A percentile compares a stretch with the other conserved stretches of the same genome.
Conservation (phyloP, 1,140 invertebrate genomes). For the Diorhabda sublineata region DNA sequence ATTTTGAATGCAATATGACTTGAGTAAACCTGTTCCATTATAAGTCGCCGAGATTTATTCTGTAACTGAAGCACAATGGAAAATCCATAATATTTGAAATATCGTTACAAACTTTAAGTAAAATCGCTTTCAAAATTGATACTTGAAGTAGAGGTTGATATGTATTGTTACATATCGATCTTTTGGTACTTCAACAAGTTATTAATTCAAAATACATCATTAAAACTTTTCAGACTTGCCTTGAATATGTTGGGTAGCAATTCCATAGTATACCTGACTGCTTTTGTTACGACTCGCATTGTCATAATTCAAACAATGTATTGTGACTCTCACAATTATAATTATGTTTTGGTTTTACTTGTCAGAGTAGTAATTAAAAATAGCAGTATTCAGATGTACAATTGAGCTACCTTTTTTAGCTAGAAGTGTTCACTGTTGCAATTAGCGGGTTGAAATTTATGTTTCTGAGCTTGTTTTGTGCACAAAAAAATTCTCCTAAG, state of each 20-base stretch:
- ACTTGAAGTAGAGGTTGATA: constrained; percentile 2
- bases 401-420: constrained; percentile 10
- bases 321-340: constrained; percentile 44
- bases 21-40: no score
- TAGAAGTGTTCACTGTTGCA: constrained; percentile 10
- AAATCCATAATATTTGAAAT: constrained; percentile 1
- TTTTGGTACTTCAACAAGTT: constrained; percentile 43
- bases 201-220: constrained; percentile 47
- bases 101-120: not conserved
- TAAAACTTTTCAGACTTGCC: constrained; percentile 48
- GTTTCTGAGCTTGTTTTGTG: no score
- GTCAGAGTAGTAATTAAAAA: constrained; percentile 43
- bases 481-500: no score
- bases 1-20: no score
- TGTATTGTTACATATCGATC: constrained; percentile 40
- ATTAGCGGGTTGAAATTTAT: not conserved
- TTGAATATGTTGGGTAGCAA: constrained; percentile 41
- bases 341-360: constrained; percentile 43
- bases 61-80: not conserved
- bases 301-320: constrained; percentile 41
- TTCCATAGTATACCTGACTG: constrained; percentile 39
- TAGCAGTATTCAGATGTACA: constrained; percentile 18
- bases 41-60: not conserved
- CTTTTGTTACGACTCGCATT: constrained; percentile 37
- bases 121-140: not conserved